A percentile compares a stretch with the other conserved stretches of the same genome.
phyloP scores from a whole-genome alignment of 37 sponge, comb jelly and placozoan genomes.

The Hormiphora californensis region DNA sequence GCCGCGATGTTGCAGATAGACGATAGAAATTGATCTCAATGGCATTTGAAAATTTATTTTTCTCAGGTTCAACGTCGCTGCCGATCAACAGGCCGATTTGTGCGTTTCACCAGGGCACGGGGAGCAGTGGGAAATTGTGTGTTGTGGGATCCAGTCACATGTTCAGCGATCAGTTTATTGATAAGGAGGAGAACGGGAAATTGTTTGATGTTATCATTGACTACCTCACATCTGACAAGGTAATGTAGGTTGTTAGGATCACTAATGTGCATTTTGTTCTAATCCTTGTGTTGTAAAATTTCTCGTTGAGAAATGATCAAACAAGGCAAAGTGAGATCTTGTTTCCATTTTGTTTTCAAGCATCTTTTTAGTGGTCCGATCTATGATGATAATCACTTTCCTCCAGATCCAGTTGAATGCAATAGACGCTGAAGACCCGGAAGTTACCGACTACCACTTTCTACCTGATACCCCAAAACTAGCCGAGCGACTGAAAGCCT shows the following conservation, averaged over 20 bases:
- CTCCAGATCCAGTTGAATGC: slow-evolving; percentile 69
- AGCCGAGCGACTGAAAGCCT: slow-evolving; percentile 71
- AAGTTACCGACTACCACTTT: slow-evolving; percentile 91
- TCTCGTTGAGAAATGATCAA: background rate
- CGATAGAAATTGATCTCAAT: no score
- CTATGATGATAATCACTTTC: background rate
- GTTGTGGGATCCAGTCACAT: slow-evolving; percentile 92
- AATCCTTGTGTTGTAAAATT: no score
- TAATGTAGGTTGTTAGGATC: background rate
- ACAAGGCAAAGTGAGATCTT: no score
- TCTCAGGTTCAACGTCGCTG: slow-evolving; percentile 69
- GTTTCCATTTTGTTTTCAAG: background rate
- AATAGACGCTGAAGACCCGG: slow-evolving; percentile 94
- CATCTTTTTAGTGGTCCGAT: background rate
- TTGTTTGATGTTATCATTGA: slow-evolving; percentile 53
- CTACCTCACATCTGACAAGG: slow-evolving; percentile 45
- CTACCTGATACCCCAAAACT: slow-evolving; percentile 77
- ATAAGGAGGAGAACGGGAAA: slow-evolving; percentile 88
- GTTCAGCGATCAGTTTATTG: slow-evolving; percentile 79
- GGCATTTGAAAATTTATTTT: no score
- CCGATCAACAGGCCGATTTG: slow-evolving; percentile 96
- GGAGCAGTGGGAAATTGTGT: slow-evolving; percentile 69
- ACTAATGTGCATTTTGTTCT: no score
- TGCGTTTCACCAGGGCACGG: slow-evolving; percentile 75
- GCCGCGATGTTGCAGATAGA: no score